phyloP scores from a whole-genome alignment of 2,113 vertebrate genomes.

The Leptodactylus fuscus region DNA sequence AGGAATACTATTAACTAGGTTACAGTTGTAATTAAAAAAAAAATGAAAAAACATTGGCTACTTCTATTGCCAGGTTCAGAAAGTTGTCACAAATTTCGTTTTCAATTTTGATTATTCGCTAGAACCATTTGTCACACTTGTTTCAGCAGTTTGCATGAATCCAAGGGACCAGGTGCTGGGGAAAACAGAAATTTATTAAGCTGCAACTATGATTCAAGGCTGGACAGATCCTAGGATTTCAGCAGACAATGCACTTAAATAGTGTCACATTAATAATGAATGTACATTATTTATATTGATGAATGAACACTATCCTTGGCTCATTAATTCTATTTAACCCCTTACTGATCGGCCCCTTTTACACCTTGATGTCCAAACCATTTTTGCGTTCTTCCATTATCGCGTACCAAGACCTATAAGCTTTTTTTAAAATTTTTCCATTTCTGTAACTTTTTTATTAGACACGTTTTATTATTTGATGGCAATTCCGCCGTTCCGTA shows the following conservation, averaged over 20 bases:
- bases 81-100: slow-evolving; percentile 42
- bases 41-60: slow-evolving; percentile 61
- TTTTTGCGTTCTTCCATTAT: no score
- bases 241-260: background rate
- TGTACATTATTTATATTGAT: background rate
- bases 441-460: no score
- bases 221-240: background rate
- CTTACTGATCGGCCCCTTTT: no score
- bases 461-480: no score
- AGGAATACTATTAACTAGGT: slow-evolving; percentile 70
- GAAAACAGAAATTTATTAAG: background rate
- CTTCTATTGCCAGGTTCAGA: slow-evolving; percentile 64
- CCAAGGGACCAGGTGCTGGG: background rate
- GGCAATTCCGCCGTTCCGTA: no score
- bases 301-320: background rate
- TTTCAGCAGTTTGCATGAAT: slow-evolving; percentile 6
- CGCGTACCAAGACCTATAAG: no score
- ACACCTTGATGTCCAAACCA: no score
- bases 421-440: no score
- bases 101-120: slow-evolving; percentile 9
- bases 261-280: background rate
- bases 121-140: slow-evolving; percentile 32
- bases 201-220: background rate
- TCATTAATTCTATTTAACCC: no score
- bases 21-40: slow-evolving; percentile 72